Evolutionary conservation across 2,113 vertebrate species (phyloP).

Genomic region (Notiomystis cincta): DNA sequence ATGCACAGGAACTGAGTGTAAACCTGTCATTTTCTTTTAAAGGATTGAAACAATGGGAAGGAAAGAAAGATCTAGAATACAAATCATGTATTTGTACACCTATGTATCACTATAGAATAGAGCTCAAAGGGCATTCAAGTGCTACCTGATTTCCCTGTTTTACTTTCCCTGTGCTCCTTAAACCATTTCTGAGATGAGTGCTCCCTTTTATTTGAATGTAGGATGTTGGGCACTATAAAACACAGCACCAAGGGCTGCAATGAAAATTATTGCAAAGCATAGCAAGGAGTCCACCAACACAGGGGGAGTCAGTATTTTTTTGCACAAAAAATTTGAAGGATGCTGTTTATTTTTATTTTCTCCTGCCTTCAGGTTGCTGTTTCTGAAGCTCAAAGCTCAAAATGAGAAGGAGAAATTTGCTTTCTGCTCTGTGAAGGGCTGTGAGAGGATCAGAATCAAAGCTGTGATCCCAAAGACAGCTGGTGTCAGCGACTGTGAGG

Average conservation of each 20-base stretch:
- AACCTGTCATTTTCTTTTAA: not conserved
- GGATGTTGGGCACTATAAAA: not conserved
- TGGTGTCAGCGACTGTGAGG: conserved; percentile 83
- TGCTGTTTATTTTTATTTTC: not conserved
- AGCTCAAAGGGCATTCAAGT: not conserved
- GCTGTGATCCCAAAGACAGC: conserved; percentile 82
- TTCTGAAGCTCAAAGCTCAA: conserved; percentile 87
- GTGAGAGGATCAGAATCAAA: conserved; percentile 90
- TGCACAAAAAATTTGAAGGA: not conserved
- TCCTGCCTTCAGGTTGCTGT: conserved; percentile 80
- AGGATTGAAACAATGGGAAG: not conserved
- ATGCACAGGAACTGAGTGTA: not conserved
- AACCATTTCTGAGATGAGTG: not conserved
- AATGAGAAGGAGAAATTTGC: conserved; percentile 85
- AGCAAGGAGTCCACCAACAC: not conserved
- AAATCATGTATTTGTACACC: not conserved
- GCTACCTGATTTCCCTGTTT: not conserved
- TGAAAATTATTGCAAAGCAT: not conserved
- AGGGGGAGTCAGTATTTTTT: not conserved
- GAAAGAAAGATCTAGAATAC: not conserved
- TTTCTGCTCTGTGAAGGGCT: conserved; percentile 92
- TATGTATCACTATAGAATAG: not conserved
- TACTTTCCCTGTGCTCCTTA: not conserved
- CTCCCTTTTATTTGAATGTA: not conserved
- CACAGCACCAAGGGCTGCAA: accelerated